Conservation (phyloP, 1,140 invertebrate genomes). For the Euwallacea similis region DNA sequence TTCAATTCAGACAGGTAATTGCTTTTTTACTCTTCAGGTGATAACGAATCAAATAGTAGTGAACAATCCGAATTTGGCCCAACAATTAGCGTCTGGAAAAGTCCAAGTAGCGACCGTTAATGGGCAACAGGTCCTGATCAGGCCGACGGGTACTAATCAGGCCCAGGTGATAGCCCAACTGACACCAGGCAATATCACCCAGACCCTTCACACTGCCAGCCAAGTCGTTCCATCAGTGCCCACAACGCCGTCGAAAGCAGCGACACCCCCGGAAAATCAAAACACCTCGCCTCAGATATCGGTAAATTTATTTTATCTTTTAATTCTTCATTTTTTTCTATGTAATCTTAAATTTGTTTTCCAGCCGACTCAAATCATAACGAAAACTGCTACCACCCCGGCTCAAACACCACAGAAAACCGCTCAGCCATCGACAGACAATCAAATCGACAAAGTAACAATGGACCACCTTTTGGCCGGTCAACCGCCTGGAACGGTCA, state of each 20-base stretch:
- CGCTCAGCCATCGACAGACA: constrained; percentile 38
- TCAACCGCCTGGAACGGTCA: constrained; percentile 80
- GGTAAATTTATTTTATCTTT: neutral
- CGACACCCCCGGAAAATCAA: constrained; percentile 14
- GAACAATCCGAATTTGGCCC: constrained; percentile 71
- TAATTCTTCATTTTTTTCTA: neutral
- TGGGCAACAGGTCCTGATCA: constrained; percentile 78
- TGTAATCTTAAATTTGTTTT: neutral
- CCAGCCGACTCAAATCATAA: neutral
- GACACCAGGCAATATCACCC: constrained; percentile 51
- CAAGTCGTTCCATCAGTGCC: constrained; percentile 20
- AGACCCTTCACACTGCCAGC: constrained; percentile 28
- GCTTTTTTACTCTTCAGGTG: constrained; percentile 52
- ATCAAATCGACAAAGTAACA: constrained; percentile 18
- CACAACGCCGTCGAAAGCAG: constrained; percentile 32
- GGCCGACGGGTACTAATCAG: constrained; percentile 71
- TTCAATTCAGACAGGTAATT: neutral
- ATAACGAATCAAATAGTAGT: constrained; percentile 71
- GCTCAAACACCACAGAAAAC: constrained; percentile 40
- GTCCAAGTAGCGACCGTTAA: constrained; percentile 80
- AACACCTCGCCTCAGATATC: neutral
- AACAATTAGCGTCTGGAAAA: constrained; percentile 76
- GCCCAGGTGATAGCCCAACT: constrained; percentile 70
- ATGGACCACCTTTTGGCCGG: constrained; percentile 61
- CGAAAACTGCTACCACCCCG: neutral